These are phyloP conservation scores for Xiphorhynchus erythropygius DNA, from an alignment of 2,797 vertebrate species.

Conservation along the genomic window DNA sequence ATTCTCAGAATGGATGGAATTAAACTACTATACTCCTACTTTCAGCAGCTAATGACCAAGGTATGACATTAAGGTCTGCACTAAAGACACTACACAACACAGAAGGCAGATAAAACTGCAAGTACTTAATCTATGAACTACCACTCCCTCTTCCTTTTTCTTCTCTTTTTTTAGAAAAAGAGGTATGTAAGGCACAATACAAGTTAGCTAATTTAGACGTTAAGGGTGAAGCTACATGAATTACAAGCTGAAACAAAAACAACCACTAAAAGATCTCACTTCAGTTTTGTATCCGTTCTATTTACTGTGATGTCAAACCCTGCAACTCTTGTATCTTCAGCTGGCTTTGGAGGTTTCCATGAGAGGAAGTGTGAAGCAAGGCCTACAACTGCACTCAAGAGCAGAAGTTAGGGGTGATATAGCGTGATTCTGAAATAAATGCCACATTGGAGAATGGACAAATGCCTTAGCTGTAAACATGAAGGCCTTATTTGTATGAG, in stretches of 20 bases:
- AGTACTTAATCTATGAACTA: not conserved
- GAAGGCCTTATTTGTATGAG: not conserved
- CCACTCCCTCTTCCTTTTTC: not conserved
- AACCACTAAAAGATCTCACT: not conserved
- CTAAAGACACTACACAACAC: not conserved
- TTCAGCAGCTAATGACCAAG: not conserved
- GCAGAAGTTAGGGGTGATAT: not conserved
- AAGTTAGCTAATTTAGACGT: not conserved
- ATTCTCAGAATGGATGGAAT: not conserved
- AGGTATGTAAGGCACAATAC: not conserved
- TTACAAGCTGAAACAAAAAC: not conserved
- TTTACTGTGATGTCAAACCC: not conserved
- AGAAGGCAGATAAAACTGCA: not conserved
- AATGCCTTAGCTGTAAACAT: not conserved
- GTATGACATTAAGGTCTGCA: not conserved
- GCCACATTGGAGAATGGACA: not conserved
- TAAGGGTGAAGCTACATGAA: not conserved
- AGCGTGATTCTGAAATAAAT: not conserved
- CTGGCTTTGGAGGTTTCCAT: not conserved
- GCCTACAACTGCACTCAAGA: not conserved
- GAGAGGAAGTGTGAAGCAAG: not conserved
- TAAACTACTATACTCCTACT: not conserved
- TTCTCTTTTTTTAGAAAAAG: not conserved
- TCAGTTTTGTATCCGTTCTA: rapidly evolving
- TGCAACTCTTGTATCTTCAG: not conserved